Base-by-base conservation (phyloP, 30 jellyfish, hydroid and myxozoan species). In the Hydractinia symbiolongicarpus region DNA sequence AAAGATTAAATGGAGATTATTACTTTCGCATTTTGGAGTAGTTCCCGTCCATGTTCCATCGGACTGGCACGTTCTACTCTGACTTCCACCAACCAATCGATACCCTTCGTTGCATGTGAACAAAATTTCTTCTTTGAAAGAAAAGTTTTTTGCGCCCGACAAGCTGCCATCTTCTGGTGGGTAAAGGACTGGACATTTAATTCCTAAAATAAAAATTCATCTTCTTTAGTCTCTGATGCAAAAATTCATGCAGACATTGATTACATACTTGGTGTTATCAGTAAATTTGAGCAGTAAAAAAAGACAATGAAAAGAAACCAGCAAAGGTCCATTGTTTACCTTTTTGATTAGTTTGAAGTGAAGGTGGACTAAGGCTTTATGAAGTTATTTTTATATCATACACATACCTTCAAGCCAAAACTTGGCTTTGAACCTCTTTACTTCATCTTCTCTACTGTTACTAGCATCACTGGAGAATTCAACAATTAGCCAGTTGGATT, bases 31-130 rank as follows among this genome's bases (percentile, higher is more conserved):
- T 16, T 50, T 68, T 17, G 95, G 95, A 49, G 75, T 70, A 52
- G 17, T 19, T 77, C 99, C 96, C 55, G 95, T 83, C 99, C 99
- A 94, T 49, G 81, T 77, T 5, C 92, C 95, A 73, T 94, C 78
- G 5, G 96, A 83, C 54, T 55, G 81, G 81, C 99, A 94, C 13
- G 83, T 80, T 9, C 93, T 67, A 14, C 89, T 60, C 56, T 54
- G 21, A 9, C 83, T 56, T 5, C 99, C 99, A 54, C 61, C 81
- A 30, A 30, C 44, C 74, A 81, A 69, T 57, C 64, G 73, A 72
- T 84, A 88, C 3, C 96, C 96, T 57, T 77, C 83, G 13, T 61
- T 58, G 72, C 99, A 94, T 10, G 84, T 21, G 66, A 78, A 94
- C 50, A 8, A 14, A 44, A 88, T 52, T 8, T 52, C 69, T 55